Evolutionary conservation across 2,888 invertebrate species (phyloP).

Genomic region (Chrysolina oricalcia): DNA sequence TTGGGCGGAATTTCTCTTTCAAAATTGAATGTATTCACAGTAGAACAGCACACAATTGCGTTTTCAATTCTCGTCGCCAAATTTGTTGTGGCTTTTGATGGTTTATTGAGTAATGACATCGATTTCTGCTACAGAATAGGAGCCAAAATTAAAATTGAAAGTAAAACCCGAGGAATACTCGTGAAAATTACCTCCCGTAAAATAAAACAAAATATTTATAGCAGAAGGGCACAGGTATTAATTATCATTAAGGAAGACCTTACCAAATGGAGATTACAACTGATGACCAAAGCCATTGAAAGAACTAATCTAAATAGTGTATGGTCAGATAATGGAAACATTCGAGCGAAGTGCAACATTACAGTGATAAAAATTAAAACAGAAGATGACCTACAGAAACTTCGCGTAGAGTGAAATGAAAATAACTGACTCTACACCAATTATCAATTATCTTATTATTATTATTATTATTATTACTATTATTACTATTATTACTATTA

Average conservation of each 20-base stretch:
- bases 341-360: constrained; percentile 9
- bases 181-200: constrained; percentile 6
- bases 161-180: neutral
- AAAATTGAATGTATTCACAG: no score
- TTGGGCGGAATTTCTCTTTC: no score
- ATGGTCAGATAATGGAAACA: constrained; percentile 23
- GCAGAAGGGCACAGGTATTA: no score
- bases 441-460: no score
- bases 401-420: no score
- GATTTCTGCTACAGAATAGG: constrained; percentile 30
- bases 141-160: constrained; percentile 19
- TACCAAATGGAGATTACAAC: neutral
- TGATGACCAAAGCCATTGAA: neutral
- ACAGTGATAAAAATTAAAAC: constrained; percentile 5
- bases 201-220: constrained; percentile 1
- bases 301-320: constrained; percentile 3
- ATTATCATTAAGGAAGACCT: constrained; percentile 15
- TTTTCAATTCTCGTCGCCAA: no score
- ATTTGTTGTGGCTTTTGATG: no score
- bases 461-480: no score
- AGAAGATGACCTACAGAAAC: neutral
- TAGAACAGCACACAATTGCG: no score
- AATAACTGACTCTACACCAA: no score
- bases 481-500: no score
- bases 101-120: no score